These are phyloP conservation scores for Chrysochloris asiatica DNA, from an alignment of 2,113 vertebrate genomes.

Conservation along the genomic window DNA sequence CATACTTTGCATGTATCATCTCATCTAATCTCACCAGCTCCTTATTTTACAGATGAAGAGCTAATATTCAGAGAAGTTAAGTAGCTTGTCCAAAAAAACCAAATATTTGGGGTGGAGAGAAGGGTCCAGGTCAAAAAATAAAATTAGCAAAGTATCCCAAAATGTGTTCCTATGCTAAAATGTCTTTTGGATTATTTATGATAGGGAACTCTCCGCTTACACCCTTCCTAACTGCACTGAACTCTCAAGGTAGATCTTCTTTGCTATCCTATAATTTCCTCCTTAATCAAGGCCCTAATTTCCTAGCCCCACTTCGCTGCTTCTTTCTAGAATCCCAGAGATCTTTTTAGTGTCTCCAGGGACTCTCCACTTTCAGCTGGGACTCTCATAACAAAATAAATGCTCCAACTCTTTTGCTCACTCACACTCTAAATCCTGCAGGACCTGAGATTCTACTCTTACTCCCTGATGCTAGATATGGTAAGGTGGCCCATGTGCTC, in stretches of 20 bases:
- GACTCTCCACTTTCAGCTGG: constrained; percentile 6
- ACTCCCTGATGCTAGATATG: background rate
- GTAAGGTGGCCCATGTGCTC: constrained; percentile 28
- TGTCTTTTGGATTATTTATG: background rate
- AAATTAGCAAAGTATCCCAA: background rate
- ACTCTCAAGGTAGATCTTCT: background rate
- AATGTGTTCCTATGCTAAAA: background rate
- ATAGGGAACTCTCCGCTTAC: background rate
- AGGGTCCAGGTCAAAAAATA: background rate
- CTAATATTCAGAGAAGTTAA: constrained; percentile 11
- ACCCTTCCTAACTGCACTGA: background rate
- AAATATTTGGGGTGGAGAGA: background rate
- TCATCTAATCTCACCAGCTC: background rate
- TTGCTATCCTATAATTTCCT: background rate
- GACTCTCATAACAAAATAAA: constrained; percentile 57
- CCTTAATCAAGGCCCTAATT: background rate
- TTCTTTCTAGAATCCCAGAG: constrained; percentile 39
- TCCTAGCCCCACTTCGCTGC: constrained; percentile 25
- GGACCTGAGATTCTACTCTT: background rate
- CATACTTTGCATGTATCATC: background rate
- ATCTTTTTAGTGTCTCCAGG: background rate
- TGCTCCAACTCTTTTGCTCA: background rate
- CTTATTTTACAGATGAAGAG: background rate
- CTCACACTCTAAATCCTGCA: background rate
- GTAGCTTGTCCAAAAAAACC: background rate